A percentile compares a stretch with the other conserved stretches of the same genome.
Conservation (phyloP, 2,113 vertebrate species). For the Scatophagus argus region DNA sequence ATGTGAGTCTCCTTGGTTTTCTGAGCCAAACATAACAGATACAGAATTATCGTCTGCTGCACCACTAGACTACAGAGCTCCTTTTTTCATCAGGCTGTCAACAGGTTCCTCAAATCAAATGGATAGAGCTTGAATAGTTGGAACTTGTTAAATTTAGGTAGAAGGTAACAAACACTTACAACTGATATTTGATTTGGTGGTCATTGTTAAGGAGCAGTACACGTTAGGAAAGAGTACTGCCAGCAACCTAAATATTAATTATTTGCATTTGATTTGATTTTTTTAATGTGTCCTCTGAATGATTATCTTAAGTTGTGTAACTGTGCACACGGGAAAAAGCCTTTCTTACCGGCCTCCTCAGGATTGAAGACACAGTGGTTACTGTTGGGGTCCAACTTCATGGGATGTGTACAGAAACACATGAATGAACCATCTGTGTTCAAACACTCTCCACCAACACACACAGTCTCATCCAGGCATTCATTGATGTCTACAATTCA, state of each 20-base stretch:
- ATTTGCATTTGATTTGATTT: too few relatives aligned
- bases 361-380: constrained; percentile 85
- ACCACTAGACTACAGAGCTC: too few relatives aligned
- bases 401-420: constrained; percentile 92
- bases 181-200: too few relatives aligned
- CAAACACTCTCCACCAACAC: constrained; percentile 90
- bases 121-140: not conserved
- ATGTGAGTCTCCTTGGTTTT: too few relatives aligned
- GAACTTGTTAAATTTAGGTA: not conserved
- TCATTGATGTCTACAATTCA: constrained; percentile 89
- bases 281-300: not conserved
- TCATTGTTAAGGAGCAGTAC: not conserved
- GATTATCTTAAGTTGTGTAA: not conserved
- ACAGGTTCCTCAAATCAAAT: too few relatives aligned
- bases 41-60: too few relatives aligned
- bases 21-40: too few relatives aligned
- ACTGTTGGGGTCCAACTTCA: constrained; percentile 86
- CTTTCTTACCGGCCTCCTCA: constrained; percentile 86
- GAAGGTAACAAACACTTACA: not conserved
- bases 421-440: constrained; percentile 94
- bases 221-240: not conserved
- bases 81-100: too few relatives aligned
- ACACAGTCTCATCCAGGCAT: constrained; percentile 91
- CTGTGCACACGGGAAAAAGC: not conserved
- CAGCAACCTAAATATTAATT: not conserved